Evolutionary conservation across 2,797 vertebrate species (phyloP), one percentile per base, ranked within the genome.

Genomic region (Rallus crepitans): DNA sequence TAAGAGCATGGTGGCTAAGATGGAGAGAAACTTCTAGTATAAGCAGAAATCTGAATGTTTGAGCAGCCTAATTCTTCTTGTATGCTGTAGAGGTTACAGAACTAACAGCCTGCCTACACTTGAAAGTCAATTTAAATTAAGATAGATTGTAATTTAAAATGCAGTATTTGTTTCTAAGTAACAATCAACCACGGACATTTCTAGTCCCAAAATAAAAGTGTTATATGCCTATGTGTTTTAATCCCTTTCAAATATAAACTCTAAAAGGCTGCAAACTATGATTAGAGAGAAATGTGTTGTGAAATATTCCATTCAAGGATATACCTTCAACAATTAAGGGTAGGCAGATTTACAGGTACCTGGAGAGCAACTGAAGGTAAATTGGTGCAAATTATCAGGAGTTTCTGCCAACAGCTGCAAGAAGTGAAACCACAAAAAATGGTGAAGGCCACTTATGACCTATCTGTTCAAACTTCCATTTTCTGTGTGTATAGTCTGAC

Each of bases 121-220:
- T 91, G 75, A n/a, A 93, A 93, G 60, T 82, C 75, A 82, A 27
- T 93, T 87, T 85, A 92, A 96, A 87, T 70, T 85, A 71, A 80
- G 56, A 91, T 40, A 70, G 40, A 64, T 30, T 84, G 24, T 53
- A 84, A 84, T 79, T 82, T 92, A 76, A 87, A 95, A 88, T 72
- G 27, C 1, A 5, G 27, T 57, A 87, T 91, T 92, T 87, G 27
- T 91, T 91, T 90, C 75, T 77, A 91, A 85, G 60, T 87, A 89
- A 64, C 82, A 94, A 89, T 91, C 55, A 90, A 24, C 30, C 63
- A 39, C 12, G 82, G 84, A 64, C 56, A 75, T 80, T 92, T 93
- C 61, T 72, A 39, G 42, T 76, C 60, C 33, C 39, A 70, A 92
- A 75, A 94, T 87, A 73, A 48, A 93, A 66, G 30, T 82, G 42